Base-by-base conservation (phyloP, 2,113 vertebrate genomes). In the Anhinga anhinga region DNA sequence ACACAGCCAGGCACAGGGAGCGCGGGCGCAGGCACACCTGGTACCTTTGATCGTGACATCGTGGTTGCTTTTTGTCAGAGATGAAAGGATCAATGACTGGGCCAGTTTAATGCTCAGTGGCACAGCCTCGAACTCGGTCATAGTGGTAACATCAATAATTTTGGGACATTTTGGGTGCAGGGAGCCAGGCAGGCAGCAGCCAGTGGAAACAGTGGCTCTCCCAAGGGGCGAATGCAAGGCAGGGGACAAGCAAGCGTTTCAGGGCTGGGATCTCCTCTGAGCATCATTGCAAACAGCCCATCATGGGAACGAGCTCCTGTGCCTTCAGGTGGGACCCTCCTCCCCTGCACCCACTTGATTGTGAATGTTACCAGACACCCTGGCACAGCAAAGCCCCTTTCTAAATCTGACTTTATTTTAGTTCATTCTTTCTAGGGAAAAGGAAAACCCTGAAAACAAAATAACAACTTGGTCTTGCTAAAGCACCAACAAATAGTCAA, bases 21-120 rank as follows among this genome's bases (percentile, higher is more conserved):
- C 2, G 0, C 0, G 4, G 52, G 34, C 44, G 17, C 8, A 0
- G 3, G 40, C 34, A 2, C 34, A 22, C 7, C 72, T 0, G 4
- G 25, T 8, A 1, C 6, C 3, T 44, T 40, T 3, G 2, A 3
- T 13, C 22, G 2, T 13, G 38, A 6, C 29, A 15, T 10, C 0
- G 0, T 0, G 1, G 66, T 17, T 17, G 9, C 47, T 52, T 29
- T 13, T 19, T 61, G 91, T 12, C 27, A 38, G 49, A 9, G 5
- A 19, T 0, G 7, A 30, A 34, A 22, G 34, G 50, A 50, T n/a
- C 76, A 2, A 1, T 21, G 23, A 13, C 2, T 19, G 62, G 67
- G 16, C 26, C 52, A 3, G 18, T 5, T 55, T 19, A 4, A 1
- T 10, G 40, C 62, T 26, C 1, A 0, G 44, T 62, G 78, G 23